Evolutionary conservation across 2,888 invertebrate genomes (phyloP), one percentile per base, ranked within the genome.

Genomic region (Geophilus truncorum): DNA sequence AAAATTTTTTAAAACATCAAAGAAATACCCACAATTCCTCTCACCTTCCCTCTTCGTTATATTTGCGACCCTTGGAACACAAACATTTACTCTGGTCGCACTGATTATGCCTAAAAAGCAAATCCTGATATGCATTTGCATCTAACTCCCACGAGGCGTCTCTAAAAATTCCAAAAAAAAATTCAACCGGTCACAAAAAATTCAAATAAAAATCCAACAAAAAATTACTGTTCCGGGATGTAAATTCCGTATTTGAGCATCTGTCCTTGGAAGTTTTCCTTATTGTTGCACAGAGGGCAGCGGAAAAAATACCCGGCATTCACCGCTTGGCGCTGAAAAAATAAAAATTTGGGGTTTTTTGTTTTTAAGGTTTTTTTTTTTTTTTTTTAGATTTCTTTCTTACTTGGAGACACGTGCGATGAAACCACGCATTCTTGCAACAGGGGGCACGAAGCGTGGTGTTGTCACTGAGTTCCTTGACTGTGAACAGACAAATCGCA

Each of bases 111-210:
- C 92, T 86, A 81, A 91, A 90, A 21, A 91, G 88, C 57, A 94
- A 89, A 81, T 93, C 94, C 0, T 90, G 89, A 86, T 90, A 95
- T 0, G 94, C 94, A 85, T 93, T 90, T 1, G 93, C 92, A 82
- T 90, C 92, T 12, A 90, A 85, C 85, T 95, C 95, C 95, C 95
- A 95, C 0, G 93, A 90, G 0, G 95, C 95, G 86, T 95, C 95
- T 84, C 93, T 93, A 86, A n/a, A n/a, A n/a, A n/a, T n/a, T n/a
- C n/a, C 83, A 75, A 36, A 78, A n/a, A 34, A 78, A 51, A 80
- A 79, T 78, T 45, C 51, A 23, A 82, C 81, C 70, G 70, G 81
- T 80, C 30, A 81, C 82, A 82, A 80, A 82, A 12, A 5, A 28
- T 5, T 62, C 12, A 75, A 76, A 82, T 80, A 40, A 30, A 28